Evolutionary conservation across 1,140 invertebrate species (phyloP), one percentile per base, ranked within the genome.

Genomic region (Ostrea denselamellosa): DNA sequence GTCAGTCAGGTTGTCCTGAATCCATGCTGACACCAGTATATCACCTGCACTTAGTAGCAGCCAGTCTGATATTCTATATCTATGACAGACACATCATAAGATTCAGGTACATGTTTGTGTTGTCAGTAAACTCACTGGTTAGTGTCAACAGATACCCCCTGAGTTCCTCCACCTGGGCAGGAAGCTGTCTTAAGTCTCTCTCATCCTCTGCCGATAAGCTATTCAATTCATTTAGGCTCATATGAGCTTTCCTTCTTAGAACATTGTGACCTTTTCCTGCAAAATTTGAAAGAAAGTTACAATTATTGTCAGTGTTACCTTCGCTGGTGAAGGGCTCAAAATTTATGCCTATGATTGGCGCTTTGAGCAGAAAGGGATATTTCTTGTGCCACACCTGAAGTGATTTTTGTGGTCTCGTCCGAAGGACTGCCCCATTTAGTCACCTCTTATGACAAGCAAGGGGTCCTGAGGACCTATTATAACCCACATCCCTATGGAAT

Each of bases 81-180:
- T 62, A 62, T 14, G 22, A 77, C 28, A 77, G 12, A 77, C 82
- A 83, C 82, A 83, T 19, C 82, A 83, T 53, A 1, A 83, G 44
- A n/a, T 52, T 54, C 19, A 83, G 19, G 10, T 83, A 83, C 17
- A 53, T 12, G 14, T 83, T 8, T 1, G 82, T 83, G 10, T 17
- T 14, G 17, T 83, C 44, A 12, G 82, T 53, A 3, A 83, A 44
- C 17, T 83, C 82, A 53, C 19, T 53, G 0, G 82, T 83, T 1
- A 83, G 51, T 8, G 82, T 83, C 82, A 83, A 10, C 19, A 83
- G 82, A n/a, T 54, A 44, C 44, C 82, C 82, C 52, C 82, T 83
- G 12, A 83, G 22, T 19, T 83, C 82, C 22, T 83, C 82, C 82
- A 83, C 44, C 8, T 53, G 82, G 52, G 82, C 82, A 9, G 82